Evolutionary conservation across 2,113 vertebrate species (phyloP), one percentile per base, ranked within the genome.

Genomic region (Sinocyclocheilus rhinocerous): DNA sequence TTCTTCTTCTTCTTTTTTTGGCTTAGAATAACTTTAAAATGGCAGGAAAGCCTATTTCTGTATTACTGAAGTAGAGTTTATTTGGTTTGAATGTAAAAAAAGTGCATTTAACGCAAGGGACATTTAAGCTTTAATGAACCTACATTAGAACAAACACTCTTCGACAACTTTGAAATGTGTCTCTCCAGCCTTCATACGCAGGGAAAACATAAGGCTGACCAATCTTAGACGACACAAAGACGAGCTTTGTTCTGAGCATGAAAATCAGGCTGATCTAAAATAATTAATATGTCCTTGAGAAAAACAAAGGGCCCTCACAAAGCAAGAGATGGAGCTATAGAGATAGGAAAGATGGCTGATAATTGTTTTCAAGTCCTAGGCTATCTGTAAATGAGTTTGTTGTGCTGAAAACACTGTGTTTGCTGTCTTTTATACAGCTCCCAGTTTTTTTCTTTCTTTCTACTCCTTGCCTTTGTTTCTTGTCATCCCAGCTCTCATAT

Each of bases 261-360:
- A 92, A 95, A 94, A 94, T 94, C 92, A 91, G 92, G 93, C 93
- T 95, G 90, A 94, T 95, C 93, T 94, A 92, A 94, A 94, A 95
- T 95, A 95, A 95, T 95, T 94, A 95, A 94, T 94, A 93, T 93
- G 95, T 95, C 95, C 95, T 96, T 96, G 95, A 95, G 92, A 93
- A 94, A 95, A 95, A 91, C 87, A 91, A 89, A 91, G 93, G 91
- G 90, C 85, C 90, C 63, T 57, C 87, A 92, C 91, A 92, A 86
- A 93, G 92, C 88, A 63, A 88, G 90, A 86, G 55, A 80, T 89
- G 86, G 89, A 88, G 92, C 89, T 87, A 91, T 91, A 91, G 91
- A 93, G 89, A 92, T 59, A 90, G 91, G 87, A 85, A 90, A 93
- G 93, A 94, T 93, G 93, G 91, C 90, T 90, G 91, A 94, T 94